Percentiles rank a stretch among this genome's conserved stretches.
These are phyloP conservation scores for Pyrrhia umbra DNA, from an alignment of 2,888 invertebrate species.

Conservation along the genomic window DNA sequence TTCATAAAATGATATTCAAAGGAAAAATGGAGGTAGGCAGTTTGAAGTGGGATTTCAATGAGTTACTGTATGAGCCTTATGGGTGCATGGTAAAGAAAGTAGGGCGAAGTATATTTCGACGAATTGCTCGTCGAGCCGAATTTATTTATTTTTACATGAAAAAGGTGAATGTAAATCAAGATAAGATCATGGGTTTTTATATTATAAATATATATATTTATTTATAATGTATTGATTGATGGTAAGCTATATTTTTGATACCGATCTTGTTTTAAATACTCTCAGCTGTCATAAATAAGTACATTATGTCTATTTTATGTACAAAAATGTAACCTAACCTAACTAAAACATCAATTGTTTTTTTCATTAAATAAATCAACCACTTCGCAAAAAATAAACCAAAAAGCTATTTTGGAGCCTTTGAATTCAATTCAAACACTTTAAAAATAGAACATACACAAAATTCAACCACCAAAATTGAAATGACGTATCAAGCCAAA, in stretches of 20 bases:
- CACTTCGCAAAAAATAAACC: too few species aligned
- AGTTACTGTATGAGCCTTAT: background rate
- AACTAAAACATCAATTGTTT: too few species aligned
- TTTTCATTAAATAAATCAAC: too few species aligned
- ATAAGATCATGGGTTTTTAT: too few species aligned
- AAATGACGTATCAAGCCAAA: background rate
- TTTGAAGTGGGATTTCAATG: background rate
- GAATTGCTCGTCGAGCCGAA: conserved; percentile 1
- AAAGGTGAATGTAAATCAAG: background rate
- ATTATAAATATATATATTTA: background rate
- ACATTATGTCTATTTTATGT: too few species aligned
- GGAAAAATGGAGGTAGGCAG: background rate
- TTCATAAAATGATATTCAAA: background rate
- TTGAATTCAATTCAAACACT: too few species aligned
- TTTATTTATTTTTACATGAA: background rate
- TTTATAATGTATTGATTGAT: background rate
- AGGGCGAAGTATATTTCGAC: background rate
- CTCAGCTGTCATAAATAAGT: too few species aligned
- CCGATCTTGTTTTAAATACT: too few species aligned
- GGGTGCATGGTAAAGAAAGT: background rate
- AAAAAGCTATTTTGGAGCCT: too few species aligned
- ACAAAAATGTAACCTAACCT: too few species aligned
- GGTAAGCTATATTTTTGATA: background rate
- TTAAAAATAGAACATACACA: background rate
- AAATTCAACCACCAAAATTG: background rate